Percentiles rank a stretch among this genome's conserved stretches.
phyloP scores from a whole-genome alignment of 1,140 invertebrate species.

The Drosophila mauritiana region DNA sequence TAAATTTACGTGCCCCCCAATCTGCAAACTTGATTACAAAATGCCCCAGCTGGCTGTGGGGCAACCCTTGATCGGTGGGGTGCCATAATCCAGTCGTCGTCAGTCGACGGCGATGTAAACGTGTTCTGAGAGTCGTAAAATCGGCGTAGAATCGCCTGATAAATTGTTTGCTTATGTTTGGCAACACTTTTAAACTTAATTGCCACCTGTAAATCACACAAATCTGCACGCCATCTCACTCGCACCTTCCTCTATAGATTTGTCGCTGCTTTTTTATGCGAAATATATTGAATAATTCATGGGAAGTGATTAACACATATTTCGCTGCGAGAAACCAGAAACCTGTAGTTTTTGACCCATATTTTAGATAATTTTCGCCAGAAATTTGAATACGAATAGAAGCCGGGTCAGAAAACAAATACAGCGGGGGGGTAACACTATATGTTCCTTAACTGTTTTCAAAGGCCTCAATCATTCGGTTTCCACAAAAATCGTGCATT shows the following conservation, averaged over 20 bases:
- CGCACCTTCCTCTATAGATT: slow-evolving; percentile 11
- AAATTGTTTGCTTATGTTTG: slow-evolving; percentile 45
- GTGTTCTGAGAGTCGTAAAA: slow-evolving; percentile 38
- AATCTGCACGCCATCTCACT: not conserved
- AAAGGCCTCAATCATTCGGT: slow-evolving; percentile 51
- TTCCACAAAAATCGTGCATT: slow-evolving; percentile 77
- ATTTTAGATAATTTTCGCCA: slow-evolving; percentile 56
- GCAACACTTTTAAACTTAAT: slow-evolving; percentile 45
- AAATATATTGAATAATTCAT: slow-evolving; percentile 64
- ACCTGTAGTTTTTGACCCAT: slow-evolving; percentile 81
- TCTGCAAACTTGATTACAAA: slow-evolving; percentile 19
- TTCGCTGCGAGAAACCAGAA: slow-evolving; percentile 61
- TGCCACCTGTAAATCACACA: slow-evolving; percentile 46
- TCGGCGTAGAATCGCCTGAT: slow-evolving; percentile 27
- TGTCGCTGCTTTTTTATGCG: slow-evolving; percentile 38
- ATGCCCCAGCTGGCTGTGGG: not conserved
- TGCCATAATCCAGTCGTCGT: slow-evolving; percentile 2
- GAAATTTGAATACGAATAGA: slow-evolving; percentile 77
- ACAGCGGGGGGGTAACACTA: not conserved
- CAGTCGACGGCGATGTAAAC: slow-evolving; percentile 6
- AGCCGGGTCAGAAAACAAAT: slow-evolving; percentile 38
- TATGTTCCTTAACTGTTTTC: slow-evolving; percentile 62
- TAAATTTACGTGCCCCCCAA: slow-evolving; percentile 12
- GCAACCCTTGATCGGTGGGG: slow-evolving; percentile 17
- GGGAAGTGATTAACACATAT: slow-evolving; percentile 74